Evolutionary conservation across 2,797 vertebrate genomes (phyloP), one percentile per base, ranked within the genome.

Genomic region (Cirrhinus molitorella): DNA sequence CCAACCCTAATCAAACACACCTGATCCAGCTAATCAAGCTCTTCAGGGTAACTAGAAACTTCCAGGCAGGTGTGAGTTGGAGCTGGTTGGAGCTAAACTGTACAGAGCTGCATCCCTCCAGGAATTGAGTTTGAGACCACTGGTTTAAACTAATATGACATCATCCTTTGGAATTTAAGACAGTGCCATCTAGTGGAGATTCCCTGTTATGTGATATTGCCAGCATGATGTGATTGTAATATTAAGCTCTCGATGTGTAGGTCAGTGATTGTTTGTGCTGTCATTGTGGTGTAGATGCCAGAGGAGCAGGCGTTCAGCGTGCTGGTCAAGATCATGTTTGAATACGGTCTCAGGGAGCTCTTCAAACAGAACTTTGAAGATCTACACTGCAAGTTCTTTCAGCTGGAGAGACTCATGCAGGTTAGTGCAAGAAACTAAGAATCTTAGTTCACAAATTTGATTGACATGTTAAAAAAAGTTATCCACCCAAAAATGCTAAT

Each of bases 361-460:
- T 99, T 99, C 95, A 99, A 99, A 92, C 98, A 99, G 93, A 99
- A 99, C 91, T 99, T 99, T 94, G 98, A 99, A 93, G 98, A 99
- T 94, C 95, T 99, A 88, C 98, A 99, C 91, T 99, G 98, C 97
- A 99, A 99, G 90, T 99, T 99, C 94, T 99, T 98, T 89, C 97
- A 99, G 86, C 95, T 99, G 90, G 98, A 99, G 91, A 96, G 96
- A 87, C 96, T 99, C 89, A 99, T 99, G 98, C 98, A 99, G 98
- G 98, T 99, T 40, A 34, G 63, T 86, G 89, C 21, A 25, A 12
- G 3, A 51, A 63, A 47, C 17, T 31, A 9, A 8, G 17, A 34
- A 14, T 47, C 25, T 23, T 8, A 63, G 13, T 43, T 66, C 9
- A 28, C 7, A 1, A 2, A 7, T 61, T 47, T 11, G 2, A 21